A percentile compares a stretch with the other conserved stretches of the same genome.
phyloP scores from a whole-genome alignment of 2,888 invertebrate species.

The Dynastes tityus region DNA sequence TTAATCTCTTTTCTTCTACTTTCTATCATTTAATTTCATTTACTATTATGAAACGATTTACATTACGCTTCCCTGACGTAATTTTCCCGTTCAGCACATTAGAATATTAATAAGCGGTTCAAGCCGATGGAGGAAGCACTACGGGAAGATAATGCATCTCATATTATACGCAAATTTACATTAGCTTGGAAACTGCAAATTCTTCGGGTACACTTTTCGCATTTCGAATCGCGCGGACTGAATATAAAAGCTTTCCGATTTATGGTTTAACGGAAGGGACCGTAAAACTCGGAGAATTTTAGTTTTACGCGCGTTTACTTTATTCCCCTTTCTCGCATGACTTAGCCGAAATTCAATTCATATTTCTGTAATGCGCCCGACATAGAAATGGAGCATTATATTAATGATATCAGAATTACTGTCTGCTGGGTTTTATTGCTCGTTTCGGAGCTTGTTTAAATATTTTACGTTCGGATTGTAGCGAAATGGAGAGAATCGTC shows the following conservation, averaged over 20 bases:
- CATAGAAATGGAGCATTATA: neutral
- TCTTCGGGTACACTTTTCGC: conserved; percentile 22
- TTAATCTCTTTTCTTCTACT: too few relatives aligned
- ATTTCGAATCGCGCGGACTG: neutral
- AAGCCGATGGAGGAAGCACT: neutral
- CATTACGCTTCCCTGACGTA: neutral
- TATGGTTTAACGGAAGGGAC: conserved; percentile 8
- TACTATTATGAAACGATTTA: too few relatives aligned
- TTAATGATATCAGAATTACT: neutral
- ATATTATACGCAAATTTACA: conserved; percentile 34
- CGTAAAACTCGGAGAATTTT: conserved; percentile 32
- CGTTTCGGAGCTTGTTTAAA: neutral
- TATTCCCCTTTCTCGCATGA: conserved; percentile 16
- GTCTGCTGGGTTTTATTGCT: conserved; percentile 3
- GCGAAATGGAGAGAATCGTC: neutral
- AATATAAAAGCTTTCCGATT: conserved; percentile 20
- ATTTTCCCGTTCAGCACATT: neutral
- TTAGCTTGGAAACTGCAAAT: conserved; percentile 17
- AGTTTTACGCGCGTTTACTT: conserved; percentile 26
- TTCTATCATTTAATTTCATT: too few relatives aligned
- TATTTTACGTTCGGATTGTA: neutral
- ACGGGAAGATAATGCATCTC: conserved; percentile 25
- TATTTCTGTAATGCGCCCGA: conserved; percentile 10
- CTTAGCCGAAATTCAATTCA: conserved; percentile 11
- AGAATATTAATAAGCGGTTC: neutral